Evolutionary conservation across 2,113 vertebrate genomes (phyloP).

Genomic region (Sorex araneus): DNA sequence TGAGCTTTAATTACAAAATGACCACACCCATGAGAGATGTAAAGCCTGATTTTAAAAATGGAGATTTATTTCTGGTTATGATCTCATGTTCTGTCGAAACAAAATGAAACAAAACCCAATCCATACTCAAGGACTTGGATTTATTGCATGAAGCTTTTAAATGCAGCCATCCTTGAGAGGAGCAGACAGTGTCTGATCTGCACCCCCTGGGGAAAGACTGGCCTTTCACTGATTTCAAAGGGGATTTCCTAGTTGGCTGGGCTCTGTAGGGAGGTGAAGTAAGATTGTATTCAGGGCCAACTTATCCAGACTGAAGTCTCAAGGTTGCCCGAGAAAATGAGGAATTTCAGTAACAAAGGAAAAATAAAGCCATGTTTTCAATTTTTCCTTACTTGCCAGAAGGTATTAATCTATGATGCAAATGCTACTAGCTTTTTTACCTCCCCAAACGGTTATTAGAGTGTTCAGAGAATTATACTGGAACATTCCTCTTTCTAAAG

Average conservation of each 20-base stretch:
- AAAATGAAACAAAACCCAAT: slow-evolving; percentile 65
- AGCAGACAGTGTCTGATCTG: slow-evolving; percentile 46
- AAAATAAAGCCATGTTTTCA: slow-evolving; percentile 31
- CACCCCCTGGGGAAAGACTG: slow-evolving; percentile 43
- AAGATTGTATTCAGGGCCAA: slow-evolving; percentile 18
- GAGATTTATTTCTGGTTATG: slow-evolving; percentile 87
- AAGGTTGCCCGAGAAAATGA: slow-evolving; percentile 68
- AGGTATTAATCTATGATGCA: slow-evolving; percentile 32
- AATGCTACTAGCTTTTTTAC: not conserved
- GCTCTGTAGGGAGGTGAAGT: slow-evolving; percentile 45
- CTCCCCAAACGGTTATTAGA: not conserved
- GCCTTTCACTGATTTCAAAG: slow-evolving; percentile 75
- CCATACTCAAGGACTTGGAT: slow-evolving; percentile 73
- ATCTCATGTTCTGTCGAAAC: slow-evolving; percentile 86
- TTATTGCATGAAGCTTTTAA: slow-evolving; percentile 48
- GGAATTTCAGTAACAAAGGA: slow-evolving; percentile 23
- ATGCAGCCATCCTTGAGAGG: slow-evolving; percentile 35
- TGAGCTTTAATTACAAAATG: slow-evolving; percentile 77
- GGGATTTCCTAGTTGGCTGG: slow-evolving; percentile 61
- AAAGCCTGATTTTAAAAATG: slow-evolving; percentile 84
- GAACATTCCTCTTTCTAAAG: slow-evolving; percentile 15
- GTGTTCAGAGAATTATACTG: not conserved
- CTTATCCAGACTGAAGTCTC: slow-evolving; percentile 63
- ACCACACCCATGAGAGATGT: slow-evolving; percentile 84
- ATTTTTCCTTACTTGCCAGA: slow-evolving; percentile 51